These are phyloP conservation scores for Scaptomyza parva DNA, from an alignment of 2,888 invertebrate species.

Conservation along the genomic window DNA sequence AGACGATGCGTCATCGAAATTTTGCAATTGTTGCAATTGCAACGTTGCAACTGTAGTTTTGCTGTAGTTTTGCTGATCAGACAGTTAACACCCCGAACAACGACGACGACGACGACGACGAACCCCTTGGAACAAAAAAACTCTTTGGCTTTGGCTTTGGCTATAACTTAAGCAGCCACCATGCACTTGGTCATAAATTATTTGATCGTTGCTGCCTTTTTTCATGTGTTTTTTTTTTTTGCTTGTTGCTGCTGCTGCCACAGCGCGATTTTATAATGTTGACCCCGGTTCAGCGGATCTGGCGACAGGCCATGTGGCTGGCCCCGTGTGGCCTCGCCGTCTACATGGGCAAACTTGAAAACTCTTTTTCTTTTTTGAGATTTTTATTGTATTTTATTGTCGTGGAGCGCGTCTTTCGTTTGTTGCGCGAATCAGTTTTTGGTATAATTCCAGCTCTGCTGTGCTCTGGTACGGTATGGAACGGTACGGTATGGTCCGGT, in stretches of 20 bases:
- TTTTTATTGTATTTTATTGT: slow-evolving; percentile 67
- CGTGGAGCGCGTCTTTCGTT: slow-evolving; percentile 18
- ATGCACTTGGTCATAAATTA: slow-evolving; percentile 78
- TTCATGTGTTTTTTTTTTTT: slow-evolving; percentile 10
- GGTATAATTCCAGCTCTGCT: not conserved
- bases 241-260: slow-evolving; percentile 35
- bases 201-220: slow-evolving; percentile 71
- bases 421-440: not conserved
- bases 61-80: slow-evolving; percentile 65
- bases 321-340: slow-evolving; percentile 25
- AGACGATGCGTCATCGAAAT: slow-evolving; percentile 75
- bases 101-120: not conserved
- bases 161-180: slow-evolving; percentile 76
- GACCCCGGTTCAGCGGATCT: slow-evolving; percentile 74
- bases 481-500: not conserved
- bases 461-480: not conserved
- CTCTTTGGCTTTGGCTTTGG: slow-evolving; percentile 41
- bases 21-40: slow-evolving; percentile 55
- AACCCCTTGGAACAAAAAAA: slow-evolving; percentile 5
- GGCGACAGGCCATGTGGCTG: slow-evolving; percentile 55
- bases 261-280: slow-evolving; percentile 74
- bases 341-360: slow-evolving; percentile 68
- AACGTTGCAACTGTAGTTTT: slow-evolving; percentile 40
- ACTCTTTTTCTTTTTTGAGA: not conserved
- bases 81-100: slow-evolving; percentile 65